These are phyloP conservation scores for Drosophila gaucha DNA, from an alignment of 2,888 invertebrate species.

Conservation along the genomic window DNA sequence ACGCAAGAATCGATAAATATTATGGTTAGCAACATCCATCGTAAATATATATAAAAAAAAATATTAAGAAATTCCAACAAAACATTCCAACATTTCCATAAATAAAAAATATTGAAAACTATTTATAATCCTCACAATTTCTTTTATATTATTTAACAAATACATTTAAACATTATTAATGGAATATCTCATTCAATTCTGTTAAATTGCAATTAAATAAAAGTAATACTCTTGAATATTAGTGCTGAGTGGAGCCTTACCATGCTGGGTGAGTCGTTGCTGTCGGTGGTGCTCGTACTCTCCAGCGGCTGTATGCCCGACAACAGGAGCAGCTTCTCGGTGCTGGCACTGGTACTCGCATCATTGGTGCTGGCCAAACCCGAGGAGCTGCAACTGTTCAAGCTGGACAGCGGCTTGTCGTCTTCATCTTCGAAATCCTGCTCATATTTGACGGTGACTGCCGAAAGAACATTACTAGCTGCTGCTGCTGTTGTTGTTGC, in stretches of 20 bases:
- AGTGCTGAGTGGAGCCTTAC: slow-evolving; percentile 58
- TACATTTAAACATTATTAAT: too few species aligned
- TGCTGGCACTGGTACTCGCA: slow-evolving; percentile 62
- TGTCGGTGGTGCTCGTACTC: slow-evolving; percentile 64
- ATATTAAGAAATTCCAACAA: too few species aligned
- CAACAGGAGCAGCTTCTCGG: slow-evolving; percentile 68
- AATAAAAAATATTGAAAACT: too few species aligned
- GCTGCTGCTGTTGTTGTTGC: slow-evolving; percentile 34
- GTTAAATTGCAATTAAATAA: background rate
- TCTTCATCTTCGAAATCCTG: slow-evolving; percentile 65
- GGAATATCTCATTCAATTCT: too few species aligned
- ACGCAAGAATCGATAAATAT: too few species aligned
- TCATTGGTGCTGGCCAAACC: slow-evolving; percentile 62
- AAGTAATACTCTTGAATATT: background rate
- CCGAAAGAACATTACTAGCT: slow-evolving; percentile 47
- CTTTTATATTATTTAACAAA: too few species aligned
- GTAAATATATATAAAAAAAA: too few species aligned
- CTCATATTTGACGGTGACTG: slow-evolving; percentile 67
- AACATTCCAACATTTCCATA: too few species aligned
- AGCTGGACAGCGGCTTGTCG: slow-evolving; percentile 73
- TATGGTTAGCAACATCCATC: too few species aligned
- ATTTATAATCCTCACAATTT: too few species aligned
- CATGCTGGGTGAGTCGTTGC: slow-evolving; percentile 79
- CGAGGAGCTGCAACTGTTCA: slow-evolving; percentile 72
- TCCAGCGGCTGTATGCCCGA: slow-evolving; percentile 77